Percentiles rank a stretch among this genome's conserved stretches.
Conservation (phyloP, 2,113 vertebrate genomes). For the Leucoraja erinaceus region DNA sequence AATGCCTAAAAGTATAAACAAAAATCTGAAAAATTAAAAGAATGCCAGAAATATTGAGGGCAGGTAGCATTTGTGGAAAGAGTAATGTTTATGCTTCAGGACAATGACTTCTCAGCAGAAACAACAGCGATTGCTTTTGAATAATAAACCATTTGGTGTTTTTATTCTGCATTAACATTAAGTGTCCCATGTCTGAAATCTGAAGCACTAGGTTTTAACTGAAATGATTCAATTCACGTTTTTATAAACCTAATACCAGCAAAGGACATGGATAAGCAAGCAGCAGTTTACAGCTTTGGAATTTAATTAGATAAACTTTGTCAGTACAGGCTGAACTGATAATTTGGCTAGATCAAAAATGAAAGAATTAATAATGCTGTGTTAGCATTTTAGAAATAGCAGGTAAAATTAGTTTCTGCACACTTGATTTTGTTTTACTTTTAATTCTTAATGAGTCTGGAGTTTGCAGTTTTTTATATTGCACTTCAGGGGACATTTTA, state of each 20-base stretch:
- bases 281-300: background rate
- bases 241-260: background rate
- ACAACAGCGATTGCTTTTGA: too few species aligned
- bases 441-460: background rate
- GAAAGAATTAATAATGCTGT: background rate
- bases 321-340: background rate
- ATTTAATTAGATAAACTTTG: background rate
- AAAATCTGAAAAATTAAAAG: background rate
- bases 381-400: background rate
- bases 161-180: background rate
- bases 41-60: too few species aligned
- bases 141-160: background rate
- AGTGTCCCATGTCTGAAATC: background rate
- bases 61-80: too few species aligned
- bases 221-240: background rate
- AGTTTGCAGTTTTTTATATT: background rate
- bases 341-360: background rate
- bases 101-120: too few species aligned
- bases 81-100: too few species aligned
- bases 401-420: background rate
- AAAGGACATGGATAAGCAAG: background rate
- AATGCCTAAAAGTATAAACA: background rate
- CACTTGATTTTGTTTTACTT: background rate
- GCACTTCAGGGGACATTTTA: background rate
- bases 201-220: background rate